Conservation (phyloP, 2,113 vertebrate genomes). For the Cacatua alba region DNA sequence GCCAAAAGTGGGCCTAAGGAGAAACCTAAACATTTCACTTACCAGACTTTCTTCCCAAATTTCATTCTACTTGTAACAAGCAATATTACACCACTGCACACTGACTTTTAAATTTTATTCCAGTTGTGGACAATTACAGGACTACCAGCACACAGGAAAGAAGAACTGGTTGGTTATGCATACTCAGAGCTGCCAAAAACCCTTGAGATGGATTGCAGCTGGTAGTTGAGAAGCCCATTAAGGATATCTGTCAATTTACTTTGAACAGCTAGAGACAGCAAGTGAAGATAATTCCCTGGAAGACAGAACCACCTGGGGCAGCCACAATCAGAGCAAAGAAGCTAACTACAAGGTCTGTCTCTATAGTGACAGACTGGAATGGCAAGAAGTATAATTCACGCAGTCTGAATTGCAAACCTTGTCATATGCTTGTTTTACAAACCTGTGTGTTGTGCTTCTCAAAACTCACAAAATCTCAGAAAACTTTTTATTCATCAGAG, state of each 20-base stretch:
- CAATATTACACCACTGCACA: neutral
- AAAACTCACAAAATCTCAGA: neutral
- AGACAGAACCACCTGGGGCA: neutral
- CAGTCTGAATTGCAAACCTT: neutral
- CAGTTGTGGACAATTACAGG: neutral
- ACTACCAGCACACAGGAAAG: neutral
- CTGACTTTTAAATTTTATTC: neutral
- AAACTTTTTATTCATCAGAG: neutral
- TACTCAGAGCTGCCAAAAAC: neutral
- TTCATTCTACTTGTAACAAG: neutral
- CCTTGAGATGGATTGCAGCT: conserved; percentile 16
- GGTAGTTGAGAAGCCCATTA: neutral
- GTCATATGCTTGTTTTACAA: neutral
- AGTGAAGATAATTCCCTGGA: conserved; percentile 31
- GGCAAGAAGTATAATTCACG: neutral
- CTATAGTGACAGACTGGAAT: neutral
- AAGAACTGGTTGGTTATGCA: neutral
- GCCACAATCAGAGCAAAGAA: neutral
- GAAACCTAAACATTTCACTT: neutral
- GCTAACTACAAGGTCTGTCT: neutral
- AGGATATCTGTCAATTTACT: neutral
- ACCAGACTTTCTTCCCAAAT: neutral
- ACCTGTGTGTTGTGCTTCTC: neutral
- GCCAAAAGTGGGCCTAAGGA: neutral
- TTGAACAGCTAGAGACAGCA: neutral